Conservation (phyloP, 2,888 invertebrate genomes). For the Monoplex corrugatus region DNA sequence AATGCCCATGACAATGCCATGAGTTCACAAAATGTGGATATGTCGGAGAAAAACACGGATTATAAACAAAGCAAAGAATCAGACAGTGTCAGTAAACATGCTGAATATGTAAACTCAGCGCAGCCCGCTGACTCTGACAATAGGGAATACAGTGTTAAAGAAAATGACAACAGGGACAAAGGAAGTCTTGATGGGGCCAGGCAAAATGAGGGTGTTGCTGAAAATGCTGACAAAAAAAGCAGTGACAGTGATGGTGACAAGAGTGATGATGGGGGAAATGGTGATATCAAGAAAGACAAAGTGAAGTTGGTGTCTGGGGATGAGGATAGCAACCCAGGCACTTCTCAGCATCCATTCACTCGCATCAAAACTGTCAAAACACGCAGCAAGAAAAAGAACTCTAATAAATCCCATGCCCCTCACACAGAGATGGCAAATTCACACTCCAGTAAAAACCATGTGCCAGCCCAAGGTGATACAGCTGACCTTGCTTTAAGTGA, state of each 20-base stretch:
- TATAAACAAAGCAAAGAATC: background rate
- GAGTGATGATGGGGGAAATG: background rate
- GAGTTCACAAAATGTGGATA: background rate
- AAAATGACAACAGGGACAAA: background rate
- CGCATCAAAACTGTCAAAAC: slow-evolving; percentile 10
- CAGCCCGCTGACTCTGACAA: no score
- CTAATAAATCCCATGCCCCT: background rate
- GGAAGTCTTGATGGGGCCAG: background rate
- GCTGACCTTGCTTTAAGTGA: no score
- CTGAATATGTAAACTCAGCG: background rate
- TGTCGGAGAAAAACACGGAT: background rate
- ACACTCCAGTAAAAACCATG: background rate
- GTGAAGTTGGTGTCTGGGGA: background rate
- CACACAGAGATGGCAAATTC: no score
- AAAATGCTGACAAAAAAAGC: background rate
- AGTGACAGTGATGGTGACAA: background rate
- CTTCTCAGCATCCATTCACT: background rate
- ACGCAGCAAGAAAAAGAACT: background rate
- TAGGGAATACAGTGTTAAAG: background rate
- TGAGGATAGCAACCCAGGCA: background rate
- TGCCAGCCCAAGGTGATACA: background rate
- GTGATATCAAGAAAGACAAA: background rate
- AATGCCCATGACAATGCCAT: background rate
- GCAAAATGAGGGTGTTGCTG: background rate
- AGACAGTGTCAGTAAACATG: background rate